Evolutionary conservation across 2,797 vertebrate genomes (phyloP).

Genomic region (Poecilia velifera): DNA sequence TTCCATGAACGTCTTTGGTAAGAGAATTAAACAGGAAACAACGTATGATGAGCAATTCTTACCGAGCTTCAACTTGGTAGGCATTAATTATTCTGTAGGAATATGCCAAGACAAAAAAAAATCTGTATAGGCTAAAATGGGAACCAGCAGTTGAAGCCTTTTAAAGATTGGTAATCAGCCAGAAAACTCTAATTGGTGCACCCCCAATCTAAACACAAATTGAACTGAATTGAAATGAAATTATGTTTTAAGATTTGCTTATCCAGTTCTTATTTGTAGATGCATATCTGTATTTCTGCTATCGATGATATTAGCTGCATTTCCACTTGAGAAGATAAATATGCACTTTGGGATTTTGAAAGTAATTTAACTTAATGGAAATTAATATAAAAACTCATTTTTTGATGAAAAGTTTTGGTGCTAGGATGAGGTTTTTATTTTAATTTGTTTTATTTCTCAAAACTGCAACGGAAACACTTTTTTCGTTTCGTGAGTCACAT

Average conservation of each 20-base stretch:
- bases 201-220: background rate
- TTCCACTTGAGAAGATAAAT: too few relatives aligned
- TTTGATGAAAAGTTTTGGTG: too few relatives aligned
- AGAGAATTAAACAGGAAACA: background rate
- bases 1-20: background rate
- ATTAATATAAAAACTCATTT: too few relatives aligned
- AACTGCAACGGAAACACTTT: too few relatives aligned
- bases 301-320: background rate
- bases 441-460: too few relatives aligned
- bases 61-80: background rate
- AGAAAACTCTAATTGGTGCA: background rate
- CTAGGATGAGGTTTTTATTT: too few relatives aligned
- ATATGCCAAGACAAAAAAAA: background rate
- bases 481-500: too few relatives aligned
- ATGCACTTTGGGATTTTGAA: too few relatives aligned
- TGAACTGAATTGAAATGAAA: background rate
- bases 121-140: too few relatives aligned
- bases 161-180: background rate
- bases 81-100: background rate
- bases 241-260: background rate
- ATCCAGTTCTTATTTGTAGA: background rate
- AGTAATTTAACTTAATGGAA: too few relatives aligned
- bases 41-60: background rate
- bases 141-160: background rate
- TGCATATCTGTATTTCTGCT: conserved; percentile 7